Evolutionary conservation across 2,113 vertebrate genomes (phyloP).

Genomic region (Takifugu flavidus): DNA sequence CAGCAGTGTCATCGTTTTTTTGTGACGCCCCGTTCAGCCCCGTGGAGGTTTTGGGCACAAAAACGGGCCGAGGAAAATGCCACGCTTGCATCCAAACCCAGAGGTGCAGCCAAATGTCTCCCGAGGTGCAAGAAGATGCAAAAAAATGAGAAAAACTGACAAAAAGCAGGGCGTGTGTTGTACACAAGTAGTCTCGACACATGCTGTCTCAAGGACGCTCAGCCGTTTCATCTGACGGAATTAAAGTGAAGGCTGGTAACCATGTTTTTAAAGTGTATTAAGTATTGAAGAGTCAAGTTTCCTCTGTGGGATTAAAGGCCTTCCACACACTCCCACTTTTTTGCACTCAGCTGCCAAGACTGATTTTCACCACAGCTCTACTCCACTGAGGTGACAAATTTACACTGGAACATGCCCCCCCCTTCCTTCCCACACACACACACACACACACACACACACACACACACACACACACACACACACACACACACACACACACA

Average conservation of each 20-base stretch:
- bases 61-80: not conserved
- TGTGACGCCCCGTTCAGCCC: slow-evolving; percentile 12
- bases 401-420: not conserved
- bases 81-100: slow-evolving; percentile 5
- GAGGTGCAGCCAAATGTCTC: not conserved
- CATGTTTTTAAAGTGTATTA: slow-evolving; percentile 62
- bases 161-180: slow-evolving; percentile 2
- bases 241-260: slow-evolving; percentile 60
- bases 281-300: slow-evolving; percentile 55
- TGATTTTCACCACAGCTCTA: slow-evolving; percentile 34
- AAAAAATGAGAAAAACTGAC: not conserved
- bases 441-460: not conserved
- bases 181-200: not conserved
- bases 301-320: slow-evolving; percentile 38
- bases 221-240: slow-evolving; percentile 38
- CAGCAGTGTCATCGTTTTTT: slow-evolving; percentile 57
- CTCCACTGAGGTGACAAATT: slow-evolving; percentile 15
- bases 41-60: slow-evolving; percentile 16
- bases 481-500: not conserved
- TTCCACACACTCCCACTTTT: slow-evolving; percentile 39
- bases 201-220: slow-evolving; percentile 5
- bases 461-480: not conserved
- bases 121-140: not conserved
- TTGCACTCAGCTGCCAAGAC: slow-evolving; percentile 47
- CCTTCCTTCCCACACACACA: not conserved